Evolutionary conservation across 2,797 vertebrate genomes (phyloP).

Genomic region (Antennarius maculatus): DNA sequence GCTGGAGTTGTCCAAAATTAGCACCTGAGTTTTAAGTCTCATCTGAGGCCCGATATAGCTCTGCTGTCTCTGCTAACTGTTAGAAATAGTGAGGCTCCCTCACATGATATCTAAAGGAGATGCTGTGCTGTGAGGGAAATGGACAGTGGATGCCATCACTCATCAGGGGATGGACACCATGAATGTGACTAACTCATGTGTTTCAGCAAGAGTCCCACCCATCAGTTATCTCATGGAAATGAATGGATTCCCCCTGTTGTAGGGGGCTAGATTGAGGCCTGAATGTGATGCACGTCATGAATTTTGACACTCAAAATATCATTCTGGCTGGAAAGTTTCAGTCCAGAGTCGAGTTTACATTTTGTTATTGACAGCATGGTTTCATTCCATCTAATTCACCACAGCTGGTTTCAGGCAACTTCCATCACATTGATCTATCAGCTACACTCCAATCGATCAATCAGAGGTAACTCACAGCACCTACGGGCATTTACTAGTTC

Average conservation of each 20-base stretch:
- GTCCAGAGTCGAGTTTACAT: background rate
- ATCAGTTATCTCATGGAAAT: slow-evolving; percentile 31
- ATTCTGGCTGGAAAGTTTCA: slow-evolving; percentile 3
- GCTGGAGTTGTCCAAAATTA: slow-evolving; percentile 74
- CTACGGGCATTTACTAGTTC: no score
- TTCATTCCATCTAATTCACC: background rate
- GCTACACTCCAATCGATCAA: background rate
- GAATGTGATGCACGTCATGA: slow-evolving; percentile 25
- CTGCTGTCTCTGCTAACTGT: slow-evolving; percentile 72
- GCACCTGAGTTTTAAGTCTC: slow-evolving; percentile 63
- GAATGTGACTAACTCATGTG: slow-evolving; percentile 27
- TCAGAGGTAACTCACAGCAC: no score
- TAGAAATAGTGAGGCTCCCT: slow-evolving; percentile 63
- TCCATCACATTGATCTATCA: background rate
- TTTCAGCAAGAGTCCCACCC: slow-evolving; percentile 14
- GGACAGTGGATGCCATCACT: slow-evolving; percentile 42
- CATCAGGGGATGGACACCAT: slow-evolving; percentile 19
- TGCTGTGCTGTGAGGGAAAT: slow-evolving; percentile 49
- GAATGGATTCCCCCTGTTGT: slow-evolving; percentile 8
- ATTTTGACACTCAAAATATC: slow-evolving; percentile 26
- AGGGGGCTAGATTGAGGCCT: background rate
- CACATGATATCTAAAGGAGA: slow-evolving; percentile 58
- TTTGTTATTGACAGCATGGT: background rate
- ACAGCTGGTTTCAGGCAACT: background rate
- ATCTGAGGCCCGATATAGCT: slow-evolving; percentile 76